These are phyloP conservation scores for Poeciliopsis retropinna DNA, from an alignment of 2,113 vertebrate genomes.

Conservation along the genomic window DNA sequence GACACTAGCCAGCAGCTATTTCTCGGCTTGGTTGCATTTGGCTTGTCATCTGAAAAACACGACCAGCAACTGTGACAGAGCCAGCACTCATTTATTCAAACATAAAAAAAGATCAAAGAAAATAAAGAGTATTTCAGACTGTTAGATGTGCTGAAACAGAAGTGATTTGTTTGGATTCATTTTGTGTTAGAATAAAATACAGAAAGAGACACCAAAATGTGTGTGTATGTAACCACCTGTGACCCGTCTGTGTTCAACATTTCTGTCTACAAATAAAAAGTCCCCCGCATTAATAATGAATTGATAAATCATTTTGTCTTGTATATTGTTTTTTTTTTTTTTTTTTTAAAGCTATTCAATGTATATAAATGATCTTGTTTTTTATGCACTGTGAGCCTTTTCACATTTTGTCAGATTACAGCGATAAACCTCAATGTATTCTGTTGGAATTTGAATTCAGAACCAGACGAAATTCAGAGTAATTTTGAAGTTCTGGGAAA, in stretches of 20 bases:
- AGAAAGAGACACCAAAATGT: conserved; percentile 14
- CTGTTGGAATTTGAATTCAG: no score
- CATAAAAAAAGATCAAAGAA: conserved; percentile 5
- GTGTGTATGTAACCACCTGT: conserved; percentile 26
- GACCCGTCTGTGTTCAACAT: conserved; percentile 48
- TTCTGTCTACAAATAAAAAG: conserved; percentile 34
- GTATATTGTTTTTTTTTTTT: conserved; percentile 26
- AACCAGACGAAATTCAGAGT: no score
- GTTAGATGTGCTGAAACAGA: background rate
- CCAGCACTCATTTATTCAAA: conserved; percentile 11
- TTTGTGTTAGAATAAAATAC: conserved; percentile 31
- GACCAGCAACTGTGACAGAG: conserved; percentile 12
- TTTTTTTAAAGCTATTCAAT: conserved; percentile 37
- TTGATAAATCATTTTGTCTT: conserved; percentile 34
- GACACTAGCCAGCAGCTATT: conserved; percentile 51
- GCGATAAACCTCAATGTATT: no score
- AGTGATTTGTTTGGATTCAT: conserved; percentile 22
- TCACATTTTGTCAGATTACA: no score
- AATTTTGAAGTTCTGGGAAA: no score
- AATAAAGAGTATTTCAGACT: background rate
- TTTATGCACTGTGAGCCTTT: no score
- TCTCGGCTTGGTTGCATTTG: conserved; percentile 56
- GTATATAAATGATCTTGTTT: background rate
- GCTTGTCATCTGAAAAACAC: conserved; percentile 50
- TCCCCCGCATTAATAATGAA: conserved; percentile 55